phyloP scores from a whole-genome alignment of 2,888 invertebrate genomes.

The Scaptodrosophila latifasciaeformis region DNA sequence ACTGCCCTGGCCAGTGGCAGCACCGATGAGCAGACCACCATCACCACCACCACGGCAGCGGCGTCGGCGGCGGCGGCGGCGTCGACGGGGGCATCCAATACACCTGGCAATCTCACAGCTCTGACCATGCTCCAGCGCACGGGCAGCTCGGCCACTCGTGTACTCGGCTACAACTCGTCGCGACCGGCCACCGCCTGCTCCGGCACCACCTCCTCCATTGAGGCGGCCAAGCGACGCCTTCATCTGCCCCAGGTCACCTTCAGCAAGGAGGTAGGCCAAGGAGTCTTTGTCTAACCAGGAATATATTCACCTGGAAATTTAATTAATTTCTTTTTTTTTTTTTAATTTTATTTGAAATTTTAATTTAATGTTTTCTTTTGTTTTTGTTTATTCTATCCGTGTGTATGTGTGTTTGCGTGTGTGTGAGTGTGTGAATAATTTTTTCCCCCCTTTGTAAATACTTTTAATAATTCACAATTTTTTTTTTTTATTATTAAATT shows the following conservation, averaged over 20 bases:
- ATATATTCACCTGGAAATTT: conserved; percentile 9
- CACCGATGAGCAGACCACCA: conserved; percentile 6
- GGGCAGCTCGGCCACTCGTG: conserved; percentile 46
- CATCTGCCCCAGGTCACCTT: conserved; percentile 89
- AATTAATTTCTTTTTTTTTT: conserved; percentile 37
- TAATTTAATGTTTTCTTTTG: neutral
- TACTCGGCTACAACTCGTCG: conserved; percentile 48
- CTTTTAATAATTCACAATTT: no score
- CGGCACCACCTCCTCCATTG: conserved; percentile 78
- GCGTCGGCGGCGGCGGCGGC: conserved; percentile 23
- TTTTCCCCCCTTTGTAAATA: no score
- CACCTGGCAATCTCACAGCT: conserved; percentile 18
- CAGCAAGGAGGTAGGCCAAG: conserved; percentile 93
- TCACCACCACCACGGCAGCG: conserved; percentile 14
- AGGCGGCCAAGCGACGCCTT: conserved; percentile 79
- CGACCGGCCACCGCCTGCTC: conserved; percentile 84
- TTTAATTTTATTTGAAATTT: conserved; percentile 17
- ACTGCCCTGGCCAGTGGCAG: neutral
- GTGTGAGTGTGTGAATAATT: no score
- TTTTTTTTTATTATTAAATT: no score
- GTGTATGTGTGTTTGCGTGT: no score
- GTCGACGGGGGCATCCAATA: conserved; percentile 21
- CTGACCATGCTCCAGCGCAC: conserved; percentile 55
- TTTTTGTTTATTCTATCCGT: neutral
- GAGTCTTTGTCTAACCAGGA: conserved; percentile 83